phyloP scores from a whole-genome alignment of 2,113 vertebrate genomes.

The Boulengeromyrus knoepffleri region DNA sequence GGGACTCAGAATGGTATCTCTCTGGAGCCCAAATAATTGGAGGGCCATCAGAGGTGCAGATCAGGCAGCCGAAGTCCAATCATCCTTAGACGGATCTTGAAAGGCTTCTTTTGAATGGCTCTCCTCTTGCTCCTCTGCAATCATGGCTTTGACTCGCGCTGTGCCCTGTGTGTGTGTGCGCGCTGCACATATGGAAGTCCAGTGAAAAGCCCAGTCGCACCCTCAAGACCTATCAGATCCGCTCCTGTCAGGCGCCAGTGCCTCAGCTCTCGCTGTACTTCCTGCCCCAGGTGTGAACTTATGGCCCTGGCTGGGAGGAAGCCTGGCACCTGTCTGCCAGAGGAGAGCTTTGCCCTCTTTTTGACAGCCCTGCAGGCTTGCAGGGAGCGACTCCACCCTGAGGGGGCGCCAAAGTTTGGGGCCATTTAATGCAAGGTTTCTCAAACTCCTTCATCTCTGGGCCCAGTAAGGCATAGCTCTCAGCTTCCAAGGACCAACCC shows the following conservation, averaged over 20 bases:
- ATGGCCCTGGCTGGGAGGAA: background rate
- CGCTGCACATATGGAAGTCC: background rate
- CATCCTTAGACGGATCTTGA: background rate
- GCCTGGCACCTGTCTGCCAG: background rate
- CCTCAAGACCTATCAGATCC: background rate
- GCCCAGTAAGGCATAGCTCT: background rate
- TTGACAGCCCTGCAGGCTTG: background rate
- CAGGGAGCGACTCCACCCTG: background rate
- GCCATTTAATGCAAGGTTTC: background rate
- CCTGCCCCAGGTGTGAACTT: background rate
- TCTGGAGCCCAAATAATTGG: background rate
- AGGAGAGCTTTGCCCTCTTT: background rate
- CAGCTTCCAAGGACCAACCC: background rate
- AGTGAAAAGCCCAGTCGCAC: background rate
- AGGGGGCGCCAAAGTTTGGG: background rate
- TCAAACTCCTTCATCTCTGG: background rate
- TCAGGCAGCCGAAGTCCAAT: constrained; percentile 7
- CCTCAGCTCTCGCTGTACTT: background rate
- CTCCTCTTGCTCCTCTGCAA: background rate
- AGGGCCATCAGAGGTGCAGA: background rate
- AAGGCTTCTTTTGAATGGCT: background rate
- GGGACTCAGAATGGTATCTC: background rate
- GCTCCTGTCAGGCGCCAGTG: background rate
- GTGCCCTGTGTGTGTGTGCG: background rate
- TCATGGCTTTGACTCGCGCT: background rate